phyloP scores from a whole-genome alignment of 1,140 invertebrate genomes.

The Berghia stephanieae region DNA sequence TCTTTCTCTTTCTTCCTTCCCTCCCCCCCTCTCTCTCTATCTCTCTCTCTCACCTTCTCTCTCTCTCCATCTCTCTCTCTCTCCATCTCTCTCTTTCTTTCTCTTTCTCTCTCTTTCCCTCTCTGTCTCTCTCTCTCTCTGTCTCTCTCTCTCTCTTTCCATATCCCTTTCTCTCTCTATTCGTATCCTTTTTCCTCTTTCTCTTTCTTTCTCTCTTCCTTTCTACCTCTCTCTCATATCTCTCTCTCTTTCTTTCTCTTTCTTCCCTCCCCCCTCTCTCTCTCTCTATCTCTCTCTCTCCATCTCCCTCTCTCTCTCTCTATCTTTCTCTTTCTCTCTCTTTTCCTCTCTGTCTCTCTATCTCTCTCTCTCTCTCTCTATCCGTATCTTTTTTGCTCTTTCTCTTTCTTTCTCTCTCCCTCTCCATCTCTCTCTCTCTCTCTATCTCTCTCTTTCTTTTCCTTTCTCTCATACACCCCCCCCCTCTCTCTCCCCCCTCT shows the following conservation, averaged over 20 bases:
- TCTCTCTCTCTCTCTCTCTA: neutral
- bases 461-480: neutral
- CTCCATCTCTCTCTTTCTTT: neutral
- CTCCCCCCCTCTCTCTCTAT: neutral
- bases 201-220: neutral
- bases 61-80: neutral
- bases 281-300: too few relatives aligned
- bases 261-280: neutral
- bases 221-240: too few relatives aligned
- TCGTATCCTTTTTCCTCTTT: neutral
- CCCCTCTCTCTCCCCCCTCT: neutral
- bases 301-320: too few relatives aligned
- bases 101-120: constrained; percentile 1
- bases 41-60: neutral
- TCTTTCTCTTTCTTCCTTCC: neutral
- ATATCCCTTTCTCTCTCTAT: neutral
- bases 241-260: constrained; percentile 15
- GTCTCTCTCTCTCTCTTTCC: neutral
- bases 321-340: neutral
- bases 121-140: constrained; percentile 16
- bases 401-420: constrained; percentile 17
- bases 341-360: neutral
- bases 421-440: neutral
- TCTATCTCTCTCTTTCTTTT: neutral
- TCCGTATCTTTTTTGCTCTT: neutral